Percentiles rank a stretch among this genome's conserved stretches.
Evolutionary conservation across 2,797 vertebrate species (phyloP).

Genomic region (Thripadectes ignobilis): DNA sequence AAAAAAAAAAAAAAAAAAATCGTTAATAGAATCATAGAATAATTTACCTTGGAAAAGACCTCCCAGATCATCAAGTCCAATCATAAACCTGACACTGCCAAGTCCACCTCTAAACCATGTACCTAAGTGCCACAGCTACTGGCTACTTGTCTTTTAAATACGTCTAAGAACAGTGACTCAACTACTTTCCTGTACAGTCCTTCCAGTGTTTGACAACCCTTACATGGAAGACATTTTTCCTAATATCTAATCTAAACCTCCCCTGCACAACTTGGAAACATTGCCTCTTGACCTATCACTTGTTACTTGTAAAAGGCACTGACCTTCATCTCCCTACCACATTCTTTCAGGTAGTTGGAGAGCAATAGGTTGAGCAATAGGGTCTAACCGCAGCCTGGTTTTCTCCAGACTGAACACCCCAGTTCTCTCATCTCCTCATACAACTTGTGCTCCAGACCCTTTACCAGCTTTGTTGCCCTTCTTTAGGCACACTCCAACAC

Average conservation of each 20-base stretch:
- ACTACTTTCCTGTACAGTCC: background rate
- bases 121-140: background rate
- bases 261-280: background rate
- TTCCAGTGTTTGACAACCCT: background rate
- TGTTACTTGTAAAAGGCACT: background rate
- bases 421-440: background rate
- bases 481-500: background rate
- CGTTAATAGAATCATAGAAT: background rate
- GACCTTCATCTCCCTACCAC: background rate
- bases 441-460: accelerated
- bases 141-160: background rate
- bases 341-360: background rate
- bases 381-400: background rate
- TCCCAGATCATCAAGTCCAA: background rate
- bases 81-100: background rate
- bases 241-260: background rate
- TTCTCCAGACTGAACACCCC: background rate
- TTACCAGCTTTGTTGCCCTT: background rate
- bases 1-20: background rate
- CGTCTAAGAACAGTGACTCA: background rate
- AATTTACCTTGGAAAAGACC: background rate
- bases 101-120: background rate
- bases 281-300: background rate
- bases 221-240: background rate
- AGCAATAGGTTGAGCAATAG: background rate